A percentile compares a stretch with the other conserved stretches of the same genome.
These are phyloP conservation scores for Tachyglossus aculeatus DNA, from an alignment of 2,797 vertebrate genomes.

Conservation along the genomic window DNA sequence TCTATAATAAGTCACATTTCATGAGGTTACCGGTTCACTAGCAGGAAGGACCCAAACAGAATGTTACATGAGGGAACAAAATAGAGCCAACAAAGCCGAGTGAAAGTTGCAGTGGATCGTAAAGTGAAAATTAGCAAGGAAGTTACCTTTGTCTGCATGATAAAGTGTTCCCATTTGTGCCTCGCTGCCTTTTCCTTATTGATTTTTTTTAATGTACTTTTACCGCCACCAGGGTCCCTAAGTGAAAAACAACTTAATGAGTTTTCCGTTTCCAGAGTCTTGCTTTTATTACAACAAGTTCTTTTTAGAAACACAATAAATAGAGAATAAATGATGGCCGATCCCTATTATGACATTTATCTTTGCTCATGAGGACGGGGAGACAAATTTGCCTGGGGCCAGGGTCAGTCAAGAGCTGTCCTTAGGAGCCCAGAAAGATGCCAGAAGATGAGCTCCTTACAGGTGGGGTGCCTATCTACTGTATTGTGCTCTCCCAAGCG, in stretches of 20 bases:
- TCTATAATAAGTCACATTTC: background rate
- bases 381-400: background rate
- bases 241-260: slow-evolving; percentile 52
- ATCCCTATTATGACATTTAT: background rate
- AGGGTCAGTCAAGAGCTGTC: background rate
- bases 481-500: too few relatives aligned
- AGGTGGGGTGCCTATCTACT: too few relatives aligned
- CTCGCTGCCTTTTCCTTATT: slow-evolving; percentile 72
- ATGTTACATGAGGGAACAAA: background rate
- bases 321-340: background rate
- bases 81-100: background rate
- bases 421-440: background rate
- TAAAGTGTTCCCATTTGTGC: slow-evolving; percentile 76
- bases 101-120: background rate
- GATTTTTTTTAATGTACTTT: slow-evolving; percentile 67
- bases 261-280: slow-evolving; percentile 22
- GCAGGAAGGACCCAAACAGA: background rate
- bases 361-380: background rate
- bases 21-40: background rate
- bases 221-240: slow-evolving; percentile 79
- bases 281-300: slow-evolving; percentile 14
- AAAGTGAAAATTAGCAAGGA: background rate
- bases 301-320: slow-evolving; percentile 35
- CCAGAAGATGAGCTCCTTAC: background rate
- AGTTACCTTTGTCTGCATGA: slow-evolving; percentile 68